Percentiles rank a stretch among this genome's conserved stretches.
Evolutionary conservation across 2,113 vertebrate species (phyloP).

Genomic region (Pituophis catenifer): DNA sequence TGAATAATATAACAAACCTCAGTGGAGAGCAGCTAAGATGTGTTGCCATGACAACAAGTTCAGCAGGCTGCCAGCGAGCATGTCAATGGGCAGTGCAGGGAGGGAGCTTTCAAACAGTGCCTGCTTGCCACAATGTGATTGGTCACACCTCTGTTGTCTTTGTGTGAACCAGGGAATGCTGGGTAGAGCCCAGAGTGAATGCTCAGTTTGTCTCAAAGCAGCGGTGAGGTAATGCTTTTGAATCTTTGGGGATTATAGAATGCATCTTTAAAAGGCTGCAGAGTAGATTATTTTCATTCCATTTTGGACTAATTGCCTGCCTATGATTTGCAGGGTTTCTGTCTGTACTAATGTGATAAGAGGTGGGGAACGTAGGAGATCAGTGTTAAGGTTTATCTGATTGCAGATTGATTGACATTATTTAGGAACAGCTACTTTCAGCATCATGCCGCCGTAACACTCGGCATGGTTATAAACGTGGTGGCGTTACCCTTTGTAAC

Average conservation of each 20-base stretch:
- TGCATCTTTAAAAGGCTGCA: constrained; percentile 73
- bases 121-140: constrained; percentile 83
- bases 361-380: constrained; percentile 18
- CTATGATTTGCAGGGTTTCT: background rate
- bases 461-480: background rate
- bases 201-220: constrained; percentile 83
- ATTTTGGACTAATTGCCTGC: constrained; percentile 42
- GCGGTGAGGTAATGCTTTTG: constrained; percentile 74
- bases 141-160: constrained; percentile 96
- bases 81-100: constrained; percentile 80
- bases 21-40: constrained; percentile 77
- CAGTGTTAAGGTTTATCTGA: constrained; percentile 22
- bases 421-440: constrained; percentile 4
- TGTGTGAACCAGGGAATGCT: constrained; percentile 86
- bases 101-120: constrained; percentile 74
- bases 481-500: background rate
- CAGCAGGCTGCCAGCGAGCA: constrained; percentile 79
- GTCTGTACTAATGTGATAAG: constrained; percentile 3
- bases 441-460: background rate
- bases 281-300: constrained; percentile 64
- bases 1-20: constrained; percentile 66
- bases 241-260: constrained; percentile 72
- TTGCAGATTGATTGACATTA: background rate
- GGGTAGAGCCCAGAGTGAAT: constrained; percentile 87
- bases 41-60: constrained; percentile 84